Conservation (phyloP, 2,113 vertebrate genomes). For the Phocoena sinus region DNA sequence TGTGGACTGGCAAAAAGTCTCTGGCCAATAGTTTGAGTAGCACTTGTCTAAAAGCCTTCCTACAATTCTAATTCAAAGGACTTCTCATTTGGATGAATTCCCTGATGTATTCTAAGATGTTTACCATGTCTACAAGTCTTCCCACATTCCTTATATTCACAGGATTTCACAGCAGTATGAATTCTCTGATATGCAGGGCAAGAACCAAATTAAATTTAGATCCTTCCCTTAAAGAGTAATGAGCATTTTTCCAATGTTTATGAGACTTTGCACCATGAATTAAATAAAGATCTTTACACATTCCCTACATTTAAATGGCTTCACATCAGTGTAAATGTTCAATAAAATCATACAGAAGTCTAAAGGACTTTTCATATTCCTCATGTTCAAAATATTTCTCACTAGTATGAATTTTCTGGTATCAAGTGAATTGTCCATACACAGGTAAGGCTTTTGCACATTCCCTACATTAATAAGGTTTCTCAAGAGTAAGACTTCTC, state of each 20-base stretch:
- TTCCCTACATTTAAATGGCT: neutral
- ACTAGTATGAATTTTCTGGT: neutral
- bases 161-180: neutral
- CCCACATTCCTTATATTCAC: neutral
- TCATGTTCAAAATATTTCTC: slow-evolving; percentile 22
- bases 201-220: neutral
- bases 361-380: neutral
- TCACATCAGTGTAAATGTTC: neutral
- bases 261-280: neutral
- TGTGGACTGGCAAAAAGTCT: neutral
- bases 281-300: slow-evolving; percentile 8
- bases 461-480: neutral
- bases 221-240: neutral
- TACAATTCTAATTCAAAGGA: neutral
- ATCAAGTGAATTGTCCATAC: neutral
- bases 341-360: neutral
- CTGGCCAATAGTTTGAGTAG: neutral
- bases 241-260: neutral
- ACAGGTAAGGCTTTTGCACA: neutral
- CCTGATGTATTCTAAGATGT: neutral
- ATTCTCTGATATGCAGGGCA: neutral
- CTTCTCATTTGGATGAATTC: neutral
- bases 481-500: neutral
- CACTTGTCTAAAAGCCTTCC: neutral
- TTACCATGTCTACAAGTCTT: neutral